Base-by-base conservation (phyloP, 2,113 vertebrate genomes). In the Pedetes capensis region DNA sequence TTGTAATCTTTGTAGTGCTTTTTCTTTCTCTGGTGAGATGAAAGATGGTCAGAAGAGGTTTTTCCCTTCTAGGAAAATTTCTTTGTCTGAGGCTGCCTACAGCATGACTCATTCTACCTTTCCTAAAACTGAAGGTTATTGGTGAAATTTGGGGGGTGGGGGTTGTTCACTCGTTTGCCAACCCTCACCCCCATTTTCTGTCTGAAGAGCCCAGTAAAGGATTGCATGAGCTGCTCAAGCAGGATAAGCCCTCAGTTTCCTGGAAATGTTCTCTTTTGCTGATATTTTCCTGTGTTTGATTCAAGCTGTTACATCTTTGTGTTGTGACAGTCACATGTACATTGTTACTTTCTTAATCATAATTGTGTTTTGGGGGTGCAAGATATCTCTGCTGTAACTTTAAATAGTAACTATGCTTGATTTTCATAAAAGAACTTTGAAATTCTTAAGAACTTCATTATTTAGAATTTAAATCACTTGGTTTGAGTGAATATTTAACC, bases 61-160 rank as follows among this genome's bases (percentile, higher is more conserved):
- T 83, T 84, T 92, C n/a, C 13, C 6, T 85, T 83, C 85, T 59
- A 75, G 42, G 64, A 85, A 91, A 85, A 68, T 68, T 53, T 89
- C 27, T 79, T 85, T 8, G 68, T 23, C 42, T 80, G 37, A 4
- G 8, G 25, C 49, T 59, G 13, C 23, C 7, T 57, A 14, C 10
- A 49, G 7, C 11, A 39, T 81, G 51, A 69, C 8, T 93, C 75
- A 42, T 72, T 72, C 47, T 34, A 7, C 55, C 25, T 72, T 79
- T 78, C 22, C 71, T 68, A 27, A 37, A 39, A 34, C 32, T 89
- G 79, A 20, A 66, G 17, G 8, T 84, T 55, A 72, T 66, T 86
- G 51, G 23, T 92, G 42, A 68, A 80, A 49, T 39, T n/a, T n/a
- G n/a, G n/a, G n/a, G n/a, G n/a, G n/a, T n/a, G n/a, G n/a, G n/a